Percentiles rank a stretch among this genome's conserved stretches.
These are phyloP conservation scores for Thysanoteuthis rhombus DNA, from an alignment of 2,888 invertebrate genomes.

Conservation along the genomic window DNA sequence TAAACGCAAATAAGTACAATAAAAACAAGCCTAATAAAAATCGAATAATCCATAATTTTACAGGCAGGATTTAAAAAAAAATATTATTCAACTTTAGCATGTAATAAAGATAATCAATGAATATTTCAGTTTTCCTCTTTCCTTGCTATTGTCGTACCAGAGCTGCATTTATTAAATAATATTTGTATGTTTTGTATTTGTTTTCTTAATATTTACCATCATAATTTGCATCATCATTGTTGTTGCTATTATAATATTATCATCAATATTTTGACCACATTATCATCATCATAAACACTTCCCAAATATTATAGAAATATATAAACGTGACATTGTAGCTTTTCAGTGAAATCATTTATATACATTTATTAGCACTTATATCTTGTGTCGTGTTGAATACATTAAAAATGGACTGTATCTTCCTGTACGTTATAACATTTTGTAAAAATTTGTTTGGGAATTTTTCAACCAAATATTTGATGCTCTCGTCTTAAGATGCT, in stretches of 20 bases:
- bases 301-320: not conserved
- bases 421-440: not conserved
- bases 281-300: not conserved
- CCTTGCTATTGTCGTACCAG: not conserved
- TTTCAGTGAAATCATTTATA: not conserved
- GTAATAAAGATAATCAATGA: not conserved
- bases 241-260: not conserved
- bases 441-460: not conserved
- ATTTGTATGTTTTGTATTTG: not conserved
- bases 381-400: not conserved
- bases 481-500: not conserved
- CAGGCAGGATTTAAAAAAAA: not conserved
- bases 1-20: not conserved
- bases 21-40: not conserved
- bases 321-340: not conserved
- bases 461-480: not conserved
- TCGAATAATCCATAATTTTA: conserved; percentile 12
- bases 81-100: not conserved
- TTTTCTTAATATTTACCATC: not conserved
- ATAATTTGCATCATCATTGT: not conserved
- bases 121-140: not conserved
- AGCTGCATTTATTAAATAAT: not conserved
- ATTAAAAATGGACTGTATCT: not conserved
- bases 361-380: not conserved
- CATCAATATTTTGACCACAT: not conserved